These are phyloP conservation scores for Drosophila ustulata DNA, from an alignment of 2,888 invertebrate species.

Conservation along the genomic window DNA sequence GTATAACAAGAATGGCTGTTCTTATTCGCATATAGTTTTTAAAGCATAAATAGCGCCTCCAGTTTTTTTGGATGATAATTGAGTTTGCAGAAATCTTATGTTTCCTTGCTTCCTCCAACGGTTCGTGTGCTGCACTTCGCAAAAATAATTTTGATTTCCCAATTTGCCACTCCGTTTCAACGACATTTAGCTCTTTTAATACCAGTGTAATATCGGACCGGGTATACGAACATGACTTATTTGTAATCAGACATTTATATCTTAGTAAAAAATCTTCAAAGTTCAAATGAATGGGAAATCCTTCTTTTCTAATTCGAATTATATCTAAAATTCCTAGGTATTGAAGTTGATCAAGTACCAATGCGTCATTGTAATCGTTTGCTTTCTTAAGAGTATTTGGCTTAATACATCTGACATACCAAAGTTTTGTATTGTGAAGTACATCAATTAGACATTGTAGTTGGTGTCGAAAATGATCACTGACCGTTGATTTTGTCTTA, in stretches of 20 bases:
- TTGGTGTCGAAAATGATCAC: slow-evolving; percentile 95
- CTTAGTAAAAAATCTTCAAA: slow-evolving; percentile 91
- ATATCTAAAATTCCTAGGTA: slow-evolving; percentile 97
- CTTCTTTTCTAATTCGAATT: slow-evolving; percentile 95
- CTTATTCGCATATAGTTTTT: slow-evolving; percentile 89
- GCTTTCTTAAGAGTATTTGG: slow-evolving; percentile 94
- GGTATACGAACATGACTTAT: slow-evolving; percentile 69
- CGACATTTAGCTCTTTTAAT: slow-evolving; percentile 88
- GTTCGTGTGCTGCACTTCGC: slow-evolving; percentile 91
- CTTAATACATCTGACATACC: slow-evolving; percentile 96
- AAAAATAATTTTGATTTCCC: slow-evolving; percentile 95
- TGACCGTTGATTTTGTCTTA: slow-evolving; percentile 95
- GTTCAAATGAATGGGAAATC: slow-evolving; percentile 94
- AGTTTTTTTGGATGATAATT: slow-evolving; percentile 91
- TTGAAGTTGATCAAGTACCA: slow-evolving; percentile 94
- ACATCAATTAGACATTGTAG: slow-evolving; percentile 95
- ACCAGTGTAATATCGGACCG: slow-evolving; percentile 83
- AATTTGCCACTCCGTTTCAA: slow-evolving; percentile 93
- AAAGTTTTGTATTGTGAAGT: slow-evolving; percentile 94
- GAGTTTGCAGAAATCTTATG: slow-evolving; percentile 90
- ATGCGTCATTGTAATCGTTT: slow-evolving; percentile 91
- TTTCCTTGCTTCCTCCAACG: slow-evolving; percentile 92
- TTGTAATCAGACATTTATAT: slow-evolving; percentile 89
- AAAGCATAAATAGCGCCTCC: slow-evolving; percentile 88
- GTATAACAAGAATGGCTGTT: slow-evolving; percentile 90